Evolutionary conservation across 2,113 vertebrate genomes (phyloP), one percentile per base, ranked within the genome.

Genomic region (Serilophus lunatus): DNA sequence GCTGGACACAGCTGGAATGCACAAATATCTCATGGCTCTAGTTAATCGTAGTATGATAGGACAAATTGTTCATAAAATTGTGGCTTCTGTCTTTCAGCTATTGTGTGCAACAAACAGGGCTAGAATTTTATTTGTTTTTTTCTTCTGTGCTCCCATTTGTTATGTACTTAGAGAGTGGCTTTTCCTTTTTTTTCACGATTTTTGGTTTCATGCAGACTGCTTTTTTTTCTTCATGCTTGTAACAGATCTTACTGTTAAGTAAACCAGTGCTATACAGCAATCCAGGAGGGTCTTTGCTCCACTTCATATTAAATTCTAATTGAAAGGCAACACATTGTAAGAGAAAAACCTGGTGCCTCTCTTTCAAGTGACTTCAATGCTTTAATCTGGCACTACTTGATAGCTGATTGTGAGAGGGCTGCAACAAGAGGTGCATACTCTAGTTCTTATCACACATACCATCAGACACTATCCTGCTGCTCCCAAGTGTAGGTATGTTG

Each of bases 401-500:
- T 22, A 14, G 4, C 24, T 25, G 42, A 36, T 10, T 49, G 51
- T 24, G 42, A 31, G 60, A 82, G 40, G 45, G 26, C 42, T 80
- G 56, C 25, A 76, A 4, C 2, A 9, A 82, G 31, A 51, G 28
- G 3, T 36, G 6, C 18, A 6, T 4, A 0, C 18, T 65, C 2
- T 12, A 35, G 81, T 23, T 51, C 35, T 49, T 35, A 29, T 18
- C 45, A 59, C 19, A 19, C 0, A 0, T 28, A 8, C 44, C n/a
- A 35, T 49, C 5, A 2, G 20, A 31, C 5, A 4, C 57, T 16
- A 3, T 61, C 45, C 54, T 11, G 1, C 66, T 47, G 50, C 36
- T 75, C 23, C 50, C 0, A 0, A 8, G 23, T 4, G 1, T 47
- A 33, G 56, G 18, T 26, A 0, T 31, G 3, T 71, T 0, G 0